Conservation (phyloP, 2,888 invertebrate species). For the Chesias legatella region DNA sequence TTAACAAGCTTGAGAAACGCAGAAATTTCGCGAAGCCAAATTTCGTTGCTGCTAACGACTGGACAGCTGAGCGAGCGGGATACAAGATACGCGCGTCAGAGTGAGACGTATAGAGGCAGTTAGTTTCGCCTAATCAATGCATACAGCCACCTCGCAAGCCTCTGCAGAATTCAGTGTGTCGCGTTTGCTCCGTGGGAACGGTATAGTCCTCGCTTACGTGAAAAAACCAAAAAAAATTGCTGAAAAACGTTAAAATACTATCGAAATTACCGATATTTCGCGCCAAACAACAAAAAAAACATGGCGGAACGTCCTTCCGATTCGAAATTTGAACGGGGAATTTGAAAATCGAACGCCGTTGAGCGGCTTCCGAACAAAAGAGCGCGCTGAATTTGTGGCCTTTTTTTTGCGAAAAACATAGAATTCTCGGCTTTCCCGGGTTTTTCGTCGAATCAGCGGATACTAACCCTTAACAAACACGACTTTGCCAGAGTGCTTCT, state of each 20-base stretch:
- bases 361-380: constrained; percentile 43
- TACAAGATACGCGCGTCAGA: constrained; percentile 33
- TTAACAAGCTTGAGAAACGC: constrained; percentile 51
- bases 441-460: constrained; percentile 3
- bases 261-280: constrained; percentile 19
- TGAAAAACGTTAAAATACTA: constrained; percentile 25
- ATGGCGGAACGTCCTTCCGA: constrained; percentile 5
- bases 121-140: constrained; percentile 78
- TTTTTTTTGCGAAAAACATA: constrained; percentile 37
- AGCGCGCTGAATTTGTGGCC: constrained; percentile 46
- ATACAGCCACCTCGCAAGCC: constrained; percentile 57
- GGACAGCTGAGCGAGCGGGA: constrained; percentile 49
- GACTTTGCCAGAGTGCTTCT: constrained; percentile 8
- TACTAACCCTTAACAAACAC: constrained; percentile 6
- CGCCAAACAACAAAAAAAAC: constrained; percentile 12
- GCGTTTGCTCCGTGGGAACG: constrained; percentile 45
- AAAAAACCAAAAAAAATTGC: constrained; percentile 40
- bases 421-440: constrained; percentile 9
- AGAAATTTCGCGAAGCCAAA: constrained; percentile 64
- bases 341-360: constrained; percentile 34
- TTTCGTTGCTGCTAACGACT: constrained; percentile 60
- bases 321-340: constrained; percentile 21
- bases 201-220: constrained; percentile 36
- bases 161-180: constrained; percentile 66
- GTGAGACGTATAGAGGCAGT: constrained; percentile 43